Percentiles rank a stretch among this genome's conserved stretches.
Evolutionary conservation across 2,113 vertebrate genomes (phyloP).

Genomic region (Lophius piscatorius): DNA sequence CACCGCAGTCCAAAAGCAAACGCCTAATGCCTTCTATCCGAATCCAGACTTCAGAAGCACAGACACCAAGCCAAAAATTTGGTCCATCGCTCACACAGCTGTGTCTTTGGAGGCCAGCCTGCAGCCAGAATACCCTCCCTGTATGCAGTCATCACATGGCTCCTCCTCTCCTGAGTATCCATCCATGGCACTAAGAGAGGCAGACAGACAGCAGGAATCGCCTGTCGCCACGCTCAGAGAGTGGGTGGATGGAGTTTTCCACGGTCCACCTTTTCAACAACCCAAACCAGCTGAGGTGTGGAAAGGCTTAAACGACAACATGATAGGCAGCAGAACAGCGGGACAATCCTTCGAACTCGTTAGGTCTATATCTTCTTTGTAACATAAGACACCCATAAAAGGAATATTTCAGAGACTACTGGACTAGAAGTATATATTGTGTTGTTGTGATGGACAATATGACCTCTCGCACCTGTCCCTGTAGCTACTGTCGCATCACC

Average conservation of each 20-base stretch:
- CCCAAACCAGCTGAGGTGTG: constrained; percentile 83
- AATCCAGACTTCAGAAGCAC: constrained; percentile 71
- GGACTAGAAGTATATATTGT: constrained; percentile 38
- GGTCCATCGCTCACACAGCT: constrained; percentile 95
- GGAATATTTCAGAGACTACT: constrained; percentile 31
- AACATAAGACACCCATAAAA: constrained; percentile 27
- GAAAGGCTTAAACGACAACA: constrained; percentile 84
- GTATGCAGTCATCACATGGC: constrained; percentile 85
- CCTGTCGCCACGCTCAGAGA: constrained; percentile 94
- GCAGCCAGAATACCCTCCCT: constrained; percentile 89
- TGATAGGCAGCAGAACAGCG: constrained; percentile 82
- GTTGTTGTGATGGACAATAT: constrained; percentile 42
- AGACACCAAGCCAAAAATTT: constrained; percentile 90
- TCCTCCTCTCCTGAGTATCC: constrained; percentile 71
- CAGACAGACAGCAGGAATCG: constrained; percentile 89
- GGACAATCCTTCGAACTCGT: constrained; percentile 84
- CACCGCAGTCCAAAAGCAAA: constrained; percentile 67
- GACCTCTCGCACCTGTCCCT: constrained; percentile 7
- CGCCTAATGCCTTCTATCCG: constrained; percentile 76
- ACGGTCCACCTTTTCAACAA: constrained; percentile 90
- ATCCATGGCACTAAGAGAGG: constrained; percentile 65
- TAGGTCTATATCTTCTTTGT: constrained; percentile 75
- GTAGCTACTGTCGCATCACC: background rate
- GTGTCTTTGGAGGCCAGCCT: constrained; percentile 80
- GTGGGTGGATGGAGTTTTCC: constrained; percentile 98